A percentile compares a stretch with the other conserved stretches of the same genome.
Conservation (phyloP, 2,113 vertebrate species). For the Lamprologus tigripictilis region DNA sequence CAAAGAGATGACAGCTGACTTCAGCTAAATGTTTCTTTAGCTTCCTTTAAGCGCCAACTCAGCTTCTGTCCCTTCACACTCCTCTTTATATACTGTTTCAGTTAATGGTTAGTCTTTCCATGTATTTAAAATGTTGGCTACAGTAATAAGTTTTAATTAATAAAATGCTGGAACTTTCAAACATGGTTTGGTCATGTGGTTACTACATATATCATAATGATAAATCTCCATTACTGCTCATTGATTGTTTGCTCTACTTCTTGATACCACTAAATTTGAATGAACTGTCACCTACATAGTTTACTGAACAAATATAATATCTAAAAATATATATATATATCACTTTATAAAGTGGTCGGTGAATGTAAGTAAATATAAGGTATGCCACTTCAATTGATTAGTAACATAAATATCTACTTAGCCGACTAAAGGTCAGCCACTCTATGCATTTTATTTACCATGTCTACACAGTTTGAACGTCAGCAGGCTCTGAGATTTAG, state of each 20-base stretch:
- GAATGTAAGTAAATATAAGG: background rate
- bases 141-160: slow-evolving; percentile 47
- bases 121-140: slow-evolving; percentile 39
- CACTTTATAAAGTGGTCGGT: background rate
- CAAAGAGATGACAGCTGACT: slow-evolving; percentile 3
- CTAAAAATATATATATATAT: background rate
- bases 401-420: background rate
- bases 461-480: background rate
- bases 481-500: background rate
- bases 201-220: background rate
- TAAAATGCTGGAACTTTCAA: slow-evolving; percentile 35
- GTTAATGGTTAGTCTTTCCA: slow-evolving; percentile 9
- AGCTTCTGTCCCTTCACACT: slow-evolving; percentile 5
- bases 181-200: background rate
- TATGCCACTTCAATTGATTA: background rate
- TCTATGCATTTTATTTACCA: background rate
- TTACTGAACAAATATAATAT: background rate
- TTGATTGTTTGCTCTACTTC: background rate
- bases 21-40: background rate
- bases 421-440: background rate
- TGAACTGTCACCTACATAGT: background rate
- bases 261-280: background rate
- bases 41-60: background rate
- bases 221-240: background rate
- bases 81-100: slow-evolving; percentile 5